Conservation (phyloP, 1,140 invertebrate species). For the Atta cephalotes region DNA sequence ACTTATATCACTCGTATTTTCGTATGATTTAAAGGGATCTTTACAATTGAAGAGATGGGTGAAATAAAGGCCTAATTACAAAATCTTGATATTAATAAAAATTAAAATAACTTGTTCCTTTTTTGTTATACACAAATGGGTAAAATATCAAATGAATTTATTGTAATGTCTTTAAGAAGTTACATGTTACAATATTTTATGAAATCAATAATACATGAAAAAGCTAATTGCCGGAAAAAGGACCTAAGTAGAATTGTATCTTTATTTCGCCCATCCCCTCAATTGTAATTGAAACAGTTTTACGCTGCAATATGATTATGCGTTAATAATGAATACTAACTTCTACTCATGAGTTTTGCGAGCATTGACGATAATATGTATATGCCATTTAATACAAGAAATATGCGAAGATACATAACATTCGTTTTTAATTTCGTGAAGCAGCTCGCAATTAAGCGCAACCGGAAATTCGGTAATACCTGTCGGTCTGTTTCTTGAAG, state of each 20-base stretch:
- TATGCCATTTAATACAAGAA: conserved; percentile 19
- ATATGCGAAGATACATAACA: not conserved
- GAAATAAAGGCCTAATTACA: no score
- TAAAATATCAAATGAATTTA: no score
- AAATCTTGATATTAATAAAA: no score
- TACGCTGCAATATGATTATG: conserved; percentile 20
- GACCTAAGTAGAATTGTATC: no score
- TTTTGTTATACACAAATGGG: no score
- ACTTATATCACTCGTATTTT: not conserved
- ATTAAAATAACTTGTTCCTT: no score
- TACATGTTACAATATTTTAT: no score
- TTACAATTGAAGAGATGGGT: not conserved
- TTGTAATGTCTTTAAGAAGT: no score
- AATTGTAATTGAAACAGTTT: conserved; percentile 43
- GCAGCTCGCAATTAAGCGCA: conserved; percentile 43
- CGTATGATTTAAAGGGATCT: conserved; percentile 34
- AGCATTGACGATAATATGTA: not conserved
- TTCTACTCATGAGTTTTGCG: conserved; percentile 20
- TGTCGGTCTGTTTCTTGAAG: not conserved
- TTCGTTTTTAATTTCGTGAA: conserved; percentile 38
- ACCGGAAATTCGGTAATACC: conserved; percentile 39
- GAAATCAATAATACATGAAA: no score
- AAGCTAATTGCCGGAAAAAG: no score
- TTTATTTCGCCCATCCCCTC: no score
- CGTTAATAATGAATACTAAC: conserved; percentile 13